Evolutionary conservation across 2,113 vertebrate species (phyloP).

Genomic region (Dendrocopos noguchii): DNA sequence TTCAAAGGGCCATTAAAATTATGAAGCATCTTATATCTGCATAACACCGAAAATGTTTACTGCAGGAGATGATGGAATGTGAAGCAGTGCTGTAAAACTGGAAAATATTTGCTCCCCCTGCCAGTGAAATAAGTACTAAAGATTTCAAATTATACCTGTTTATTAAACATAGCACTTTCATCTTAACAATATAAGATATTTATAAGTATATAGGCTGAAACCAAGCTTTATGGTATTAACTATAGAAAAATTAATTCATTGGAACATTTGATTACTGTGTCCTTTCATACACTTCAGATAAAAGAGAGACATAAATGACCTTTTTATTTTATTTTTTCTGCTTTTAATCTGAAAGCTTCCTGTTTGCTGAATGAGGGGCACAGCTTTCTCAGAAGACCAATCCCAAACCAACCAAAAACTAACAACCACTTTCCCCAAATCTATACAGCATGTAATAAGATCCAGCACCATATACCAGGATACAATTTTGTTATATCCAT

Average conservation of each 20-base stretch:
- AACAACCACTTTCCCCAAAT: not conserved
- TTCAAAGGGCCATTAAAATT: not conserved
- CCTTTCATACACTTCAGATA: not conserved
- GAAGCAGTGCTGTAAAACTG: not conserved
- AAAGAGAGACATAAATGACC: not conserved
- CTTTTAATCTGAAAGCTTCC: not conserved
- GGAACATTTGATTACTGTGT: not conserved
- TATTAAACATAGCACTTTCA: not conserved
- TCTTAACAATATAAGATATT: not conserved
- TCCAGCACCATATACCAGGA: not conserved
- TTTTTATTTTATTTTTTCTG: not conserved
- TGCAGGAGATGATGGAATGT: not conserved
- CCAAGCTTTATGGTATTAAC: not conserved
- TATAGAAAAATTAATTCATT: not conserved
- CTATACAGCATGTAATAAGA: not conserved
- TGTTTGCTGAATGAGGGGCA: not conserved
- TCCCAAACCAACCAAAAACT: not conserved
- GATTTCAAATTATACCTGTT: not conserved
- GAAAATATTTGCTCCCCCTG: not conserved
- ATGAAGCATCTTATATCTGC: not conserved
- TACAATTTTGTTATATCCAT: slow-evolving; percentile 11
- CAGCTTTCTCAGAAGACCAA: not conserved
- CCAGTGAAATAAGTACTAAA: not conserved
- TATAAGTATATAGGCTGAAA: not conserved
- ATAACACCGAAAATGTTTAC: not conserved